These are phyloP conservation scores for Coregonus sp. DNA, from an alignment of 2,797 vertebrate genomes.

Conservation along the genomic window DNA sequence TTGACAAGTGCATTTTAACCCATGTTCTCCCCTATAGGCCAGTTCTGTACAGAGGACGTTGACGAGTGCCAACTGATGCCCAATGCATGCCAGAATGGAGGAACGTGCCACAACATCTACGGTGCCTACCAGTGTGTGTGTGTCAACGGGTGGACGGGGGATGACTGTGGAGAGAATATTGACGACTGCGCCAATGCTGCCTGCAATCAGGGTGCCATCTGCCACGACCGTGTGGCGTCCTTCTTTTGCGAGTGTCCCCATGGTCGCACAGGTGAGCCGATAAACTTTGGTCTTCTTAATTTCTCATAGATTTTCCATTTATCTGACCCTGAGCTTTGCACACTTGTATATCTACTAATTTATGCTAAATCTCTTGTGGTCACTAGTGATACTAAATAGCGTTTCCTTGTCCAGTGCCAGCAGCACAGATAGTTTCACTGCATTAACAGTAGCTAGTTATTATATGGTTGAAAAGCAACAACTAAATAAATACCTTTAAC, in stretches of 20 bases:
- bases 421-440: too few species aligned
- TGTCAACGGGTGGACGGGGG: constrained; percentile 92
- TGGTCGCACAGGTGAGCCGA: constrained; percentile 83
- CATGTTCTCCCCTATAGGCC: constrained; percentile 72
- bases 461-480: background rate
- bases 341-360: background rate
- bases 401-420: background rate
- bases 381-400: background rate
- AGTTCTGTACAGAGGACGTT: constrained; percentile 90
- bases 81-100: constrained; percentile 93
- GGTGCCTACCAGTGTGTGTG: constrained; percentile 91
- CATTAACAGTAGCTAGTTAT: background rate
- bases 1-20: background rate
- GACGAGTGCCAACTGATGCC: constrained; percentile 95
- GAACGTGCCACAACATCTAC: constrained; percentile 90
- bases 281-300: background rate
- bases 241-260: constrained; percentile 91
- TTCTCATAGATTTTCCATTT: too few species aligned
- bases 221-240: constrained; percentile 91
- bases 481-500: background rate
- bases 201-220: constrained; percentile 85
- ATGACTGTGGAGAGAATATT: constrained; percentile 93
- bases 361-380: background rate
- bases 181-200: constrained; percentile 90
- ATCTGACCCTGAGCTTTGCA: background rate